Conservation (phyloP, 2,797 vertebrate species). For the Schizopygopsis malacanthus region DNA sequence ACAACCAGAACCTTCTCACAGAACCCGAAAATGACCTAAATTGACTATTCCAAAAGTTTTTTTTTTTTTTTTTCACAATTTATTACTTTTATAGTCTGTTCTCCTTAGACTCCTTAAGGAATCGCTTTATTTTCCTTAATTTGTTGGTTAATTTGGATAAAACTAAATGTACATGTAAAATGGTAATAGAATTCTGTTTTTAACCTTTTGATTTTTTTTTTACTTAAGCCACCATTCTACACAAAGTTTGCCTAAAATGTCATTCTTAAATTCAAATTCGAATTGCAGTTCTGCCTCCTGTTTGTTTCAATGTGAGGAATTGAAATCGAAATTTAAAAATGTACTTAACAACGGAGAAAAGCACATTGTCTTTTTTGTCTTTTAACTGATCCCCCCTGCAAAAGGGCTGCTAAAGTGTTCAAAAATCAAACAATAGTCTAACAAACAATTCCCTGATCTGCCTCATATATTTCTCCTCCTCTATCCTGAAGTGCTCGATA, state of each 20-base stretch:
- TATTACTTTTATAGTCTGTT: background rate
- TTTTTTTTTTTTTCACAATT: background rate
- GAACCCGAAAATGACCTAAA: background rate
- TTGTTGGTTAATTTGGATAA: background rate
- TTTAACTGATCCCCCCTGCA: background rate
- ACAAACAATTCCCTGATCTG: background rate
- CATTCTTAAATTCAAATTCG: background rate
- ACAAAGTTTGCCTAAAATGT: background rate
- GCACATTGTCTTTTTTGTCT: background rate
- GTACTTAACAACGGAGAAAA: background rate
- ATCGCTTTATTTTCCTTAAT: background rate
- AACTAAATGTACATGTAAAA: background rate
- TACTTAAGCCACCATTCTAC: background rate
- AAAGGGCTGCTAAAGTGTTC: background rate
- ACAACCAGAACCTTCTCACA: slow-evolving; percentile 25
- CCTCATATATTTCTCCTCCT: background rate
- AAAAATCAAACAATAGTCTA: background rate
- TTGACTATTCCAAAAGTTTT: background rate
- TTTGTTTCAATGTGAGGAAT: slow-evolving; percentile 1
- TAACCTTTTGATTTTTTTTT: background rate
- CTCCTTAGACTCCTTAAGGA: background rate
- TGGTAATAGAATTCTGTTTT: background rate
- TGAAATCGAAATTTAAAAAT: background rate
- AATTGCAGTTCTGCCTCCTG: background rate
- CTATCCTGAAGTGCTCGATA: background rate